Base-by-base conservation (phyloP, 2,797 vertebrate genomes). In the Nasua narica region DNA sequence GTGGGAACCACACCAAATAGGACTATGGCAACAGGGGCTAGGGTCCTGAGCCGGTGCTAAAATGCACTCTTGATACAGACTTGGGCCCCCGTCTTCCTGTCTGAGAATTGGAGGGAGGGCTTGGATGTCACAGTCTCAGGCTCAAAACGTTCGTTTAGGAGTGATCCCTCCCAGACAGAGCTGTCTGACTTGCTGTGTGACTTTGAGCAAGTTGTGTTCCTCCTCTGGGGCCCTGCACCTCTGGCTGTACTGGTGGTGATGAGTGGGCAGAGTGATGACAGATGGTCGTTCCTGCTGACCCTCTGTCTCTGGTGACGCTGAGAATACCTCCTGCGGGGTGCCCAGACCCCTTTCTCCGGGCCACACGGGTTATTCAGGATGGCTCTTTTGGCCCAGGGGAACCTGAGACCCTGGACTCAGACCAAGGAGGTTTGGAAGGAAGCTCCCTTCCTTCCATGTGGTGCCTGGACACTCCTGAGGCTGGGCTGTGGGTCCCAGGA, bases 281-380 rank as follows among this genome's bases (percentile, higher is more conserved):
- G 14, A 12, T 15, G 54, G 74, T 46, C 21, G 1, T n/a, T 60
- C 54, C 90, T 40, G 56, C 13, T 16, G 65, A 40, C 21, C 9
- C 32, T 35, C 13, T 43, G 50, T 40, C 23, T 37, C 78, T 21
- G 10, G 15, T 0, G 8, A 56, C 48, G 21, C 52, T 62, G 56
- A 3, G 13, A 10, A 13, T 2, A 21, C 67, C 82, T 72, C 1
- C 0, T 2, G 52, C 6, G 23, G 83, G 84, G 11, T 2, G 1
- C 11, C 40, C 56, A 25, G 86, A 32, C 72, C 43, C 25, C 76
- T 62, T 35, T 46, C 76, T 76, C 13, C 4, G 48, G 81, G 60
- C 37, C n/a, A 37, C 77, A 23, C 19, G 19, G 40, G 32, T 4
- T 25, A 16, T 27, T 86, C 13, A 15, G 32, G 13, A 5, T 6